Percentiles rank a stretch among this genome's conserved stretches.
Evolutionary conservation across 2,797 vertebrate genomes (phyloP).

Genomic region (Melanitta fusca): DNA sequence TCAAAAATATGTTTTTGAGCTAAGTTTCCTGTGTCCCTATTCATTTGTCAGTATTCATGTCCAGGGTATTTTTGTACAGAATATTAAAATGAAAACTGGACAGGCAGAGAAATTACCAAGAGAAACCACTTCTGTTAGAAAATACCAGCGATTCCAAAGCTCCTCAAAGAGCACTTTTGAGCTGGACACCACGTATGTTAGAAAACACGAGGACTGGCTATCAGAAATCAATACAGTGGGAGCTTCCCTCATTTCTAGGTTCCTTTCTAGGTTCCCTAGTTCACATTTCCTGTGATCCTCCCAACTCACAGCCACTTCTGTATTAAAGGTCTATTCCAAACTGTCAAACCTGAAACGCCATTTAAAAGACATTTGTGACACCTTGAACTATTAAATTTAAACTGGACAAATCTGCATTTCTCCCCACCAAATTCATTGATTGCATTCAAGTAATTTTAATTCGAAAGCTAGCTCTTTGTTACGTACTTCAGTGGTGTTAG

Average conservation of each 20-base stretch:
- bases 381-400: not conserved
- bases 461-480: not conserved
- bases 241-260: not conserved
- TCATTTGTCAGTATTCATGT: not conserved
- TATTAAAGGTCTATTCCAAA: not conserved
- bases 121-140: not conserved
- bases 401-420: not conserved
- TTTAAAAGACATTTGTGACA: not conserved
- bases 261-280: not conserved
- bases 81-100: not conserved
- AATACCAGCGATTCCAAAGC: rapidly evolving
- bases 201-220: not conserved
- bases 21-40: not conserved
- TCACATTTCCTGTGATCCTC: not conserved
- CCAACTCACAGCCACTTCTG: rapidly evolving
- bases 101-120: not conserved
- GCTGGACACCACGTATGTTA: not conserved
- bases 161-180: not conserved
- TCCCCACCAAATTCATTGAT: not conserved
- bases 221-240: not conserved
- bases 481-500: not conserved
- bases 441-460: not conserved
- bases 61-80: not conserved
- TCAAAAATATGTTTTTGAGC: not conserved
- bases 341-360: not conserved